Conservation (phyloP, 2,113 vertebrate species). For the Terrapene triunguis region DNA sequence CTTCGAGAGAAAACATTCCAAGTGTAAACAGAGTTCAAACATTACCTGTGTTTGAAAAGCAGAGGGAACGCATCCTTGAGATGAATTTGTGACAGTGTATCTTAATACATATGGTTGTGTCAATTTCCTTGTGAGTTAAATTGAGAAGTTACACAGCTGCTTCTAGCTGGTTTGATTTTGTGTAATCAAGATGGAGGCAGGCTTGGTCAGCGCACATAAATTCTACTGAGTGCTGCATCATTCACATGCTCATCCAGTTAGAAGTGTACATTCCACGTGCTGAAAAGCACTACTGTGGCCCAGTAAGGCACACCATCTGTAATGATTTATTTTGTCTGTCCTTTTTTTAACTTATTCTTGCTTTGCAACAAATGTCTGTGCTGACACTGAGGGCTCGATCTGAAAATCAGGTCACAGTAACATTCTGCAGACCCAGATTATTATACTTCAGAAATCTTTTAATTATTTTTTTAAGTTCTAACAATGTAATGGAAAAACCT, state of each 20-base stretch:
- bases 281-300: slow-evolving; percentile 63
- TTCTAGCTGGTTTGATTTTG: slow-evolving; percentile 74
- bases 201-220: slow-evolving; percentile 36
- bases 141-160: slow-evolving; percentile 64
- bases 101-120: slow-evolving; percentile 75
- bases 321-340: slow-evolving; percentile 54
- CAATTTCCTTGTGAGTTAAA: slow-evolving; percentile 71
- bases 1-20: not conserved
- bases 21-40: slow-evolving; percentile 50
- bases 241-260: slow-evolving; percentile 53
- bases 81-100: slow-evolving; percentile 73
- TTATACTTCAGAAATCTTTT: slow-evolving; percentile 73
- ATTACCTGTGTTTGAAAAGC: slow-evolving; percentile 52
- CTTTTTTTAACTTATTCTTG: slow-evolving; percentile 74
- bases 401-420: slow-evolving; percentile 43
- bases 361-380: slow-evolving; percentile 51
- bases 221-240: slow-evolving; percentile 70
- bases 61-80: slow-evolving; percentile 60
- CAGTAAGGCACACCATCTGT: slow-evolving; percentile 45
- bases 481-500: slow-evolving; percentile 73
- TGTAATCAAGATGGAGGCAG: slow-evolving; percentile 67
- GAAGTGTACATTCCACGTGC: slow-evolving; percentile 68
- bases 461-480: slow-evolving; percentile 76
- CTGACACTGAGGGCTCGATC: slow-evolving; percentile 69
- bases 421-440: slow-evolving; percentile 67